Conservation (phyloP, 2,888 invertebrate species). For the Asteroscopus sphinx region DNA sequence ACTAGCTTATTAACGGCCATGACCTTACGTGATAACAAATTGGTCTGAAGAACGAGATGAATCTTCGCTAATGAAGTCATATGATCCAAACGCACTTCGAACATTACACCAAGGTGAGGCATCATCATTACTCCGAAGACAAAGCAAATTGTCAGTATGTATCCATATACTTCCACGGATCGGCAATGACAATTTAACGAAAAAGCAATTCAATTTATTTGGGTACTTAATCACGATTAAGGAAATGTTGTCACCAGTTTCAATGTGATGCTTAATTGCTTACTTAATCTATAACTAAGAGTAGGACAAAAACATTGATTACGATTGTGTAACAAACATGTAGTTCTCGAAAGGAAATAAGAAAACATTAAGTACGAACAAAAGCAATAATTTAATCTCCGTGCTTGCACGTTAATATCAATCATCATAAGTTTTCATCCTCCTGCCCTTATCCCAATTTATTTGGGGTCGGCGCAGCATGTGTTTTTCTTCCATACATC, state of each 20-base stretch:
- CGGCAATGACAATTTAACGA: slow-evolving; percentile 40
- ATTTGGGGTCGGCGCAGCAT: no score
- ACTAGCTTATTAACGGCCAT: slow-evolving; percentile 58
- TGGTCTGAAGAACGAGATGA: slow-evolving; percentile 68
- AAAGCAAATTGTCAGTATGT: slow-evolving; percentile 50
- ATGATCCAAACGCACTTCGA: slow-evolving; percentile 54
- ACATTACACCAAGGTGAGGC: slow-evolving; percentile 76
- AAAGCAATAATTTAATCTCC: no score
- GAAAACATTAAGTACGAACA: background rate
- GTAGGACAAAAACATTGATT: background rate
- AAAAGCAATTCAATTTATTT: slow-evolving; percentile 24
- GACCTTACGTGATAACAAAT: slow-evolving; percentile 81
- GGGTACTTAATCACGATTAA: slow-evolving; percentile 57
- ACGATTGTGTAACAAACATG: background rate
- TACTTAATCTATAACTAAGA: slow-evolving; percentile 3
- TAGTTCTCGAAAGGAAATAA: background rate
- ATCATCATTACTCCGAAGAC: slow-evolving; percentile 65
- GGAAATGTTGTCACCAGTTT: slow-evolving; percentile 42
- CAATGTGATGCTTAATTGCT: slow-evolving; percentile 20
- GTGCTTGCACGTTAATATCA: no score
- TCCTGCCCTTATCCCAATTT: no score
- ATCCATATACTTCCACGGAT: slow-evolving; percentile 48
- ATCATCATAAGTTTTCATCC: no score
- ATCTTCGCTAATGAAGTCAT: slow-evolving; percentile 69
- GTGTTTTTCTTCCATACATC: no score